These are phyloP conservation scores for Baronia brevicornis DNA, from an alignment of 2,888 invertebrate genomes.

Conservation along the genomic window DNA sequence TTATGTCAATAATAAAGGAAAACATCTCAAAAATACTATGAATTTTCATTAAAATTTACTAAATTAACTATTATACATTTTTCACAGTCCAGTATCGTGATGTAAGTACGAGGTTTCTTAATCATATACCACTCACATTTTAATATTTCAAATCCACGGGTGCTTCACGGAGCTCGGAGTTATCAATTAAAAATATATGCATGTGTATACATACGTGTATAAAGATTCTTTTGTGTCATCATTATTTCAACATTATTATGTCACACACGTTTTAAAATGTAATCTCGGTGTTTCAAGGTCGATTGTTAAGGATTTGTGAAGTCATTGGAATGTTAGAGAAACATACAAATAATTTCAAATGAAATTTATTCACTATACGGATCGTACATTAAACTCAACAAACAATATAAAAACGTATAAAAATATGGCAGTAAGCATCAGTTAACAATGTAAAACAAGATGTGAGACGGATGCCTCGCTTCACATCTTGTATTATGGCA, in stretches of 20 bases:
- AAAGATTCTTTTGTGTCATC: too few species aligned
- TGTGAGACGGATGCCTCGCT: slow-evolving; percentile 22
- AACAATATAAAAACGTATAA: slow-evolving; percentile 40
- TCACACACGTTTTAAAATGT: neutral
- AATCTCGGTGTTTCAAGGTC: slow-evolving; percentile 9
- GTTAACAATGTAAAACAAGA: slow-evolving; percentile 27
- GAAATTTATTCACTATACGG: slow-evolving; percentile 27
- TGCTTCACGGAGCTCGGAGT: too few species aligned
- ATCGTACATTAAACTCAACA: slow-evolving; percentile 35
- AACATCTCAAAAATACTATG: too few species aligned
- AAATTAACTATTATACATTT: too few species aligned
- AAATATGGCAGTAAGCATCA: slow-evolving; percentile 52
- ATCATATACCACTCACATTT: too few species aligned
- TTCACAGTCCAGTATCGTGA: too few species aligned
- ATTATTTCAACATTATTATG: slow-evolving; percentile 2
- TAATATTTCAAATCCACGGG: too few species aligned
- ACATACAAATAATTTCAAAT: slow-evolving; percentile 17
- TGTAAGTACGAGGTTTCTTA: too few species aligned
- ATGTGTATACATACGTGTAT: slow-evolving; percentile 1
- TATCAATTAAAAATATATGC: slow-evolving; percentile 1
- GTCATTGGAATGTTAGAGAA: slow-evolving; percentile 12
- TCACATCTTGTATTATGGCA: slow-evolving; percentile 18
- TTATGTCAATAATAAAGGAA: too few species aligned
- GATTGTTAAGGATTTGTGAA: slow-evolving; percentile 4
- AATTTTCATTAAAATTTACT: too few species aligned